Evolutionary conservation across 2,113 vertebrate genomes (phyloP).

Genomic region (Silurus meridionalis): DNA sequence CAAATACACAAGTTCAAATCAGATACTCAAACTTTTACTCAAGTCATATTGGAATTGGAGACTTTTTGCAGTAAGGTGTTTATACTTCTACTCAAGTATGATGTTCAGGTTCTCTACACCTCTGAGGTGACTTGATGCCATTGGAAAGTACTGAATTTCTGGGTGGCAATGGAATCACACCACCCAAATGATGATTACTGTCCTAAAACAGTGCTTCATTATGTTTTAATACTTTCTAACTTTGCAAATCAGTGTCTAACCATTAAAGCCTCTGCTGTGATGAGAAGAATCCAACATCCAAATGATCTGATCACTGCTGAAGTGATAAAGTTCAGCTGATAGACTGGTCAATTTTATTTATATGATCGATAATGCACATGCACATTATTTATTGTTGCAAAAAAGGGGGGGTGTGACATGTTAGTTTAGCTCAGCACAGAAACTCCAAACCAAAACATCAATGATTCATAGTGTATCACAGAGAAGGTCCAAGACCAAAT

Average conservation of each 20-base stretch:
- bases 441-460: neutral
- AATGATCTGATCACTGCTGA: neutral
- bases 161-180: neutral
- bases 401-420: neutral
- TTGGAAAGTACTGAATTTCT: constrained; percentile 1
- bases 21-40: no score
- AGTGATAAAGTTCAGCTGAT: neutral
- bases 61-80: no score
- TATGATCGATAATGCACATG: neutral
- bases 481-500: neutral
- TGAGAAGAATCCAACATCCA: neutral
- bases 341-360: no score
- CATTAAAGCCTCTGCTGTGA: neutral
- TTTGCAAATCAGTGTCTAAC: neutral
- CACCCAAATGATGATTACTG: neutral
- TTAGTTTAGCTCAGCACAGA: no score
- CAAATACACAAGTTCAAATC: no score
- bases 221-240: neutral
- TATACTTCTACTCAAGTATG: no score
- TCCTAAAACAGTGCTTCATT: neutral
- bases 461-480: neutral
- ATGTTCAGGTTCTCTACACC: no score
- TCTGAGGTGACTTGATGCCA: no score
- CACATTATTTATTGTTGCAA: neutral
- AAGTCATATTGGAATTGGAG: no score